Percentiles rank a stretch among this genome's conserved stretches.
These are phyloP conservation scores for Vollenhovia emeryi DNA, from an alignment of 1,140 invertebrate species.

Conservation along the genomic window DNA sequence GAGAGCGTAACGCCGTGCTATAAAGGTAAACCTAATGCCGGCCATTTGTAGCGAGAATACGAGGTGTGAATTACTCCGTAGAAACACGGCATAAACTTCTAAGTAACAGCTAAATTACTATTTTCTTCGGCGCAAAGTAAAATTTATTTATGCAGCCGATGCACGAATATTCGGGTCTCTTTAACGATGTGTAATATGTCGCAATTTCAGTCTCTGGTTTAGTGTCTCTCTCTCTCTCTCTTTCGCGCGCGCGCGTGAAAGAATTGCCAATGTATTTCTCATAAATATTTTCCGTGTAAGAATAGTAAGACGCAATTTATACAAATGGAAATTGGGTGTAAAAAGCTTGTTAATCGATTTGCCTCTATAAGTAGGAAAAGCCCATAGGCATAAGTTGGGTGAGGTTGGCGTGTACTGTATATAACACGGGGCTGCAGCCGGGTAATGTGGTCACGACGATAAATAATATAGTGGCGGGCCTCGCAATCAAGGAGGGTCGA, in stretches of 20 bases:
- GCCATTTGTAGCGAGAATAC: conserved; percentile 17
- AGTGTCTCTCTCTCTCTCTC: too few species aligned
- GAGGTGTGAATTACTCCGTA: conserved; percentile 29
- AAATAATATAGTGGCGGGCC: conserved; percentile 52
- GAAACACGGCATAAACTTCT: neutral
- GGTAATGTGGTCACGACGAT: neutral
- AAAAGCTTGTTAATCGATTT: neutral
- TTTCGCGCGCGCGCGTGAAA: too few species aligned
- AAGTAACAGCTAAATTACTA: neutral
- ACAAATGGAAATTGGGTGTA: neutral
- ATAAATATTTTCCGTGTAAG: neutral
- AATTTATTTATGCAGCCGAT: neutral
- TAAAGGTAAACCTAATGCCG: conserved; percentile 33
- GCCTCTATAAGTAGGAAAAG: neutral
- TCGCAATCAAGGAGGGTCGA: conserved; percentile 56
- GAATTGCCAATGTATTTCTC: neutral
- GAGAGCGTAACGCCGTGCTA: conserved; percentile 15
- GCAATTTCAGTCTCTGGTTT: neutral
- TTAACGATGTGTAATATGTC: neutral
- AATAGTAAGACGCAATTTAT: neutral
- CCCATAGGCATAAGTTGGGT: neutral
- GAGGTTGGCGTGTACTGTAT: neutral
- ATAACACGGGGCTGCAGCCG: neutral
- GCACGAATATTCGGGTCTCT: neutral
- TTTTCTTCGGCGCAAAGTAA: neutral